Base-by-base conservation (phyloP, 2,797 vertebrate genomes). In the Cetoscarus ocellatus region DNA sequence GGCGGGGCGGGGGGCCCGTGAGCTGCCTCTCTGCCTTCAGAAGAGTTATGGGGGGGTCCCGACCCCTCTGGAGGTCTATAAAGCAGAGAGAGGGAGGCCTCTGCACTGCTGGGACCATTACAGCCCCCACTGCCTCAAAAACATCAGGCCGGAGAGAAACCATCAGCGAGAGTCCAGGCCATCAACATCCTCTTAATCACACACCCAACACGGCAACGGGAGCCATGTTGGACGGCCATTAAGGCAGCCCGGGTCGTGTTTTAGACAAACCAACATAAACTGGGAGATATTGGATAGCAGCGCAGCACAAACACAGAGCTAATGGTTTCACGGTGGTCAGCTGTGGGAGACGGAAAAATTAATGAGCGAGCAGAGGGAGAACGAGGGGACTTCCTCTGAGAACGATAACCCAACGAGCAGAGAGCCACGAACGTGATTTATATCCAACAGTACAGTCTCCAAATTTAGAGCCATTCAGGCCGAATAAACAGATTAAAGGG, bases 161-260 rank as follows among this genome's bases (percentile, higher is more conserved):
- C 91, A 93, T 89, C 87, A 61, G 80, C 90, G 83, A 82, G 77
- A 82, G 73, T 66, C 78, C 70, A 84, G 87, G 79, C 82, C 89
- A 91, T 93, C 93, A 92, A 86, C 90, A 88, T 90, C 85, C 88
- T 75, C 75, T 90, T 88, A 84, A 92, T 92, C 88, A 91, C 82
- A 2, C n/a, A 56, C 73, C 71, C 64, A 56, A 72, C 18, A 8
- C 74, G 86, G 86, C 86, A 87, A 82, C 82, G 88, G 76, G 81
- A 84, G 84, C 81, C 61, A 73, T 78, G 76, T 70, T 73, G 67
- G 71, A 43, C 27, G 15, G 63, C 81, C 87, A 86, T 92, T 90
- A 90, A 78, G 78, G 84, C 80, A 86, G 84, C 78, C 73, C 86
- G 80, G 82, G 75, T 81, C 76, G 45, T 79, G 39, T 77, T 80